phyloP scores from a whole-genome alignment of 2,888 invertebrate species.

The Phyto melanocephala region DNA sequence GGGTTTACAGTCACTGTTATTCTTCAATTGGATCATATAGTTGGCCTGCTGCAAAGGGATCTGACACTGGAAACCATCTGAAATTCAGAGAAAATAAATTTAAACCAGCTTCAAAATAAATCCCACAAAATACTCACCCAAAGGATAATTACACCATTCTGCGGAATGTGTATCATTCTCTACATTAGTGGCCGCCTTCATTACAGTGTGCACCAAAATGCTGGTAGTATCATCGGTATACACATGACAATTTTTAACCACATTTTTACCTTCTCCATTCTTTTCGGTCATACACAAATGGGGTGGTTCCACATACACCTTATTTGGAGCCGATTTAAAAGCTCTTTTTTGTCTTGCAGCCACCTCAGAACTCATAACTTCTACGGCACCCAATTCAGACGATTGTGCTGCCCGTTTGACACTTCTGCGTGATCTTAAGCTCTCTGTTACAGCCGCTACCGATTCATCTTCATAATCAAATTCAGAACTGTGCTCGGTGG shows the following conservation, averaged over 20 bases:
- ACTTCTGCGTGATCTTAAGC: constrained; percentile 68
- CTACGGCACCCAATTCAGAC: constrained; percentile 69
- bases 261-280: constrained; percentile 65
- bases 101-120: not conserved
- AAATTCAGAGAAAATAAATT: constrained; percentile 15
- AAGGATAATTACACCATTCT: constrained; percentile 85
- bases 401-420: constrained; percentile 51
- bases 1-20: constrained; percentile 80
- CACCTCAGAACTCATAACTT: constrained; percentile 70
- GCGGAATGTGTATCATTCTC: constrained; percentile 76
- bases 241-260: constrained; percentile 81
- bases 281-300: constrained; percentile 81
- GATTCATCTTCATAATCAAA: constrained; percentile 78
- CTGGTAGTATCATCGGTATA: constrained; percentile 81
- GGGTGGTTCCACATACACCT: constrained; percentile 79
- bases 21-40: constrained; percentile 74
- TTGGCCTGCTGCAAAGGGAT: constrained; percentile 81
- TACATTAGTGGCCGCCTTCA: constrained; percentile 80
- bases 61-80: constrained; percentile 82
- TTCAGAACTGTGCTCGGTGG: constrained; percentile 77
- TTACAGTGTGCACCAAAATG: constrained; percentile 80
- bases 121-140: constrained; percentile 78
- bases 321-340: constrained; percentile 67
- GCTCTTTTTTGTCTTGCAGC: constrained; percentile 66
- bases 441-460: constrained; percentile 74